Base-by-base conservation (phyloP, 2,888 invertebrate species). In the Strigamia transsilvanica region DNA sequence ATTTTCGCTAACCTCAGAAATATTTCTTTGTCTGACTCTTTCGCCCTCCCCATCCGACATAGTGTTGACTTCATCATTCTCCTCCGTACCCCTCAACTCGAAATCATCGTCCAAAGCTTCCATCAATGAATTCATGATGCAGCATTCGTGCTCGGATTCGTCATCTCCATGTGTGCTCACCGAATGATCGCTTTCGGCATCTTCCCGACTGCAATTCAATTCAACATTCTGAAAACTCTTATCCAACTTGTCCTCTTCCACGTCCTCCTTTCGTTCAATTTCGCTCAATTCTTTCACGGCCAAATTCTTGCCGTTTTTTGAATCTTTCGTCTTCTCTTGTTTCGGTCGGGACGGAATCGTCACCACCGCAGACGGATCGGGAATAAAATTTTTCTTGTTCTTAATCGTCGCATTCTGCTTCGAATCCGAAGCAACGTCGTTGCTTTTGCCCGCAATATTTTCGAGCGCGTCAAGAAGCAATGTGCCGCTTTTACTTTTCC, bases 51-150 rank as follows among this genome's bases (percentile, higher is more conserved):
- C 51, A 56, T 13, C 56, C 5, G 82, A 41, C 32, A 84, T 84
- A 27, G 84, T 84, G 18, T 85, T 84, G 61, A 38, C 32, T 27
- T 27, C 73, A 27, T 41, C 82, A 61, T 51, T 51, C 12, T 41
- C 56, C 10, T 66, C 61, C 18, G 80, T 78, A 12, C 34, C 80
- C 78, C 80, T 51, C 32, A 80, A 56, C 13, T 82, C 82, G 15
- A 42, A 32, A 12, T 56, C 82, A 15, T 78, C 78, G 34, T 82
- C 82, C 12, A 82, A 27, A 5, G 82, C 82, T 27, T 82, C 82
- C 78, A 73, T 78, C 78, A 82, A 42, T 6, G 78, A 82, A 21
- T 41, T 78, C 23, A 77, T 73, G 23, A 82, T 82, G 42, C 78
- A 82, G 27, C 41, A 23, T 46, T 82, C 82, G 9, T 82, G 82